Evolutionary conservation across 2,888 invertebrate genomes (phyloP), one percentile per base, ranked within the genome.

Genomic region (Lissonota sp.): DNA sequence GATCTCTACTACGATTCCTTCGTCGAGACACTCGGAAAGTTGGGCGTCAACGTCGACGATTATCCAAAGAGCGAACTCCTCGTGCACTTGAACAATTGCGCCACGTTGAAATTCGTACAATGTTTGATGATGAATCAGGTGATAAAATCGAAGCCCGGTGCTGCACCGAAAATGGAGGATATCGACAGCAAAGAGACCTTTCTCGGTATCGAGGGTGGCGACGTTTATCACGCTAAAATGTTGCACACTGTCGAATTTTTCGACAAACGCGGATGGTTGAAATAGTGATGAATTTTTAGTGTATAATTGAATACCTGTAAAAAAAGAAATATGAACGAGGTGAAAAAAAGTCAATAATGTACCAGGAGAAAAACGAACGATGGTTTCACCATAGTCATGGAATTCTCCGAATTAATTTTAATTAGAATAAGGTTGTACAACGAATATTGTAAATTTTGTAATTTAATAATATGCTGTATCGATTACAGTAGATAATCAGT

Each of bases 111-210:
- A 71, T 88, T 92, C 49, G 86, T 83, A 5, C 92, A 92, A 69
- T 90, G 91, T 51, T 66, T 92, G 6, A 90, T 91, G 89, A 92
- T 92, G 92, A 84, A 87, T 4, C 92, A 90, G 77, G 92, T 92
- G 16, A 91, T 92, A n/a, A 91, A 92, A 70, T 90, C 92, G 0
- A 85, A 88, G 1, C 87, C 88, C 2, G 90, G 87, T 0, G 79
- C 75, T 7, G 86, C 87, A 0, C 87, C 90, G 0, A 87, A 90
- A 10, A 85, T 89, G 44, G 87, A 89, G 39, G 87, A 85, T 16
- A 84, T 89, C 7, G 84, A 88, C 4, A 85, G 86, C 42, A 84
- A 86, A 60, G 87, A 89, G 7, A 77, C 78, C 46, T 92, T 91
- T 67, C 64, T 88, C 14, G 84, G 84, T 6, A 84, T 87, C 37